A percentile compares a stretch with the other conserved stretches of the same genome.
phyloP scores from a whole-genome alignment of 2,113 vertebrate species.

The Psilopsiagon aymara region DNA sequence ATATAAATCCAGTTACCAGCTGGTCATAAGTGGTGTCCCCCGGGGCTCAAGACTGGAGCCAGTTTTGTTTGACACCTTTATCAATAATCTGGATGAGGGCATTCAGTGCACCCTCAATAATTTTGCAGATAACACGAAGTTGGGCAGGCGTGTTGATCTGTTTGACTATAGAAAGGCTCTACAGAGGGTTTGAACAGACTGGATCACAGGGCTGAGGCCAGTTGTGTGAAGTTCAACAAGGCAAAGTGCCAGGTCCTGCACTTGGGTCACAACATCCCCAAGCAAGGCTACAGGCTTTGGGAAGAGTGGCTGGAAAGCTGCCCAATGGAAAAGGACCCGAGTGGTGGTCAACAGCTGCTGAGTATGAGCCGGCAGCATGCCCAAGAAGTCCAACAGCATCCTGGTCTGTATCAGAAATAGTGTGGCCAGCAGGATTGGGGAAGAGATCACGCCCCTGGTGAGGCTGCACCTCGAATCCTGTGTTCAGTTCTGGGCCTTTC shows the following conservation, averaged over 20 bases:
- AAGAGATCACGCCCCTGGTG: neutral
- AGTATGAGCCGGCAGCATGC: neutral
- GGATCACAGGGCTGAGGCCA: neutral
- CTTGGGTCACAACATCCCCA: neutral
- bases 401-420: neutral
- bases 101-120: fast-evolving
- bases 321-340: neutral
- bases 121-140: fast-evolving
- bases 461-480: neutral
- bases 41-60: neutral
- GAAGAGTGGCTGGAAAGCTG: neutral
- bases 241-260: neutral
- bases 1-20: neutral
- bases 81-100: neutral
- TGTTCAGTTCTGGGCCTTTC: neutral
- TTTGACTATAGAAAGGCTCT: neutral
- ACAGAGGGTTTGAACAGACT: neutral
- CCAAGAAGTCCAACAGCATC: neutral
- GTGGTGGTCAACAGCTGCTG: neutral
- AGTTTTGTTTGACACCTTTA: neutral
- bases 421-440: neutral
- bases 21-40: neutral
- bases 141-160: fast-evolving
- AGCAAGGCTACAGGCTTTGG: neutral
- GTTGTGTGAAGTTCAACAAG: neutral